Evolutionary conservation across 2,797 vertebrate genomes (phyloP), one percentile per base, ranked within the genome.

Genomic region (Dermochelys coriacea): DNA sequence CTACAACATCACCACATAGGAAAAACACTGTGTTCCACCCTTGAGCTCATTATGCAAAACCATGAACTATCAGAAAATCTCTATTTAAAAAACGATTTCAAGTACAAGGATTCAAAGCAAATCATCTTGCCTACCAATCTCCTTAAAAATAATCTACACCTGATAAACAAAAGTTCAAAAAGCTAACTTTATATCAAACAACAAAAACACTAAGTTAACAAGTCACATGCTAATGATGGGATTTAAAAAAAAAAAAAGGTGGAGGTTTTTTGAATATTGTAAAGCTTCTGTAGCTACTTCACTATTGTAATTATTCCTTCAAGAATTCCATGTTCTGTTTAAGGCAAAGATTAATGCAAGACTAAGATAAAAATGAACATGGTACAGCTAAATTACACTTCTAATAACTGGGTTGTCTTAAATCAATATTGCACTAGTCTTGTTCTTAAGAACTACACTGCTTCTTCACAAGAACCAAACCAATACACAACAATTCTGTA

Each of bases 281-380:
- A 77, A 77, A 16, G 15, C 27, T 18, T 49, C 12, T 27, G 0
- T 3, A 83, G 68, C 52, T 85, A 68, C 21, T 93, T 57, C 83
- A 93, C 68, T 91, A 75, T 45, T 45, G 19, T 5, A 83, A 3
- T 61, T 77, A 57, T 74, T 50, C 6, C 68, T 71, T 74, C 3
- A 83, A 3, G 55, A 71, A 54, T 64, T 49, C 6, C 55, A 59
- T 61, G 80, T 88, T 85, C 57, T n/a, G 29, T 84, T 64, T 95
- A 83, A 57, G 34, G 57, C 15, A 80, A 93, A 88, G 68, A 49
- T 77, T 77, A 77, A 77, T 49, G 49, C 84, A 92, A 90, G 29
- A 59, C 6, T 25, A 5, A 1, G 5, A 79, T 3, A 23, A 45
- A 81, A 68, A 4, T 77, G 6, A 77, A 31, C 45, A 47, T 49